Evolutionary conservation across 2,113 vertebrate genomes (phyloP).

Genomic region (Odocoileus hemionus): DNA sequence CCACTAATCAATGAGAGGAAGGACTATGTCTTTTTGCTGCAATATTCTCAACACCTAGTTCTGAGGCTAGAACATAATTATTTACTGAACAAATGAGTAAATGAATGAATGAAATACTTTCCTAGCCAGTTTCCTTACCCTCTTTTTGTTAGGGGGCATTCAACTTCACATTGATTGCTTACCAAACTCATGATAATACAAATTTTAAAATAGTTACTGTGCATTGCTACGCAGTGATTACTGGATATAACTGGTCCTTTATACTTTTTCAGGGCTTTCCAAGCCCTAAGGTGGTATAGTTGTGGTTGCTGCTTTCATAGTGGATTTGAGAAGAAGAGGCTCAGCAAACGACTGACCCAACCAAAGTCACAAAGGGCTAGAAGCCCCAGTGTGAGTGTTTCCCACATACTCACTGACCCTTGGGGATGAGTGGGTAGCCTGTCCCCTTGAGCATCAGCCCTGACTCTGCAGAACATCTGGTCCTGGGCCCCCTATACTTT

Average conservation of each 20-base stretch:
- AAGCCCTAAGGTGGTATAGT: background rate
- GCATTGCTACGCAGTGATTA: background rate
- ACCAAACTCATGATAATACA: background rate
- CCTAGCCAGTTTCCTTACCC: background rate
- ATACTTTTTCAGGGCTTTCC: background rate
- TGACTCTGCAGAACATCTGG: background rate
- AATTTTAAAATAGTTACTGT: background rate
- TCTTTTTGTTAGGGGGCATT: background rate
- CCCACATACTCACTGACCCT: background rate
- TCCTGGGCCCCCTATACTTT: background rate
- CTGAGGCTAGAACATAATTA: background rate
- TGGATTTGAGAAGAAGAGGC: background rate
- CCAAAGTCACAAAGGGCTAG: background rate
- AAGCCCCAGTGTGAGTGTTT: background rate
- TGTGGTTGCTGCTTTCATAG: background rate
- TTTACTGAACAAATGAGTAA: background rate
- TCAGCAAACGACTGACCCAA: background rate
- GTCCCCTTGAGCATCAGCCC: background rate
- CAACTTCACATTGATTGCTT: background rate
- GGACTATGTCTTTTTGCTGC: background rate
- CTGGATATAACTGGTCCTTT: background rate
- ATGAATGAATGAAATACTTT: background rate
- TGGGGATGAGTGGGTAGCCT: background rate
- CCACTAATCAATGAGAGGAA: background rate
- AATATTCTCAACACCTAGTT: background rate